A percentile compares a stretch with the other conserved stretches of the same genome.
These are phyloP conservation scores for Nyctibius bracteatus DNA, from an alignment of 2,113 vertebrate genomes.

Conservation along the genomic window DNA sequence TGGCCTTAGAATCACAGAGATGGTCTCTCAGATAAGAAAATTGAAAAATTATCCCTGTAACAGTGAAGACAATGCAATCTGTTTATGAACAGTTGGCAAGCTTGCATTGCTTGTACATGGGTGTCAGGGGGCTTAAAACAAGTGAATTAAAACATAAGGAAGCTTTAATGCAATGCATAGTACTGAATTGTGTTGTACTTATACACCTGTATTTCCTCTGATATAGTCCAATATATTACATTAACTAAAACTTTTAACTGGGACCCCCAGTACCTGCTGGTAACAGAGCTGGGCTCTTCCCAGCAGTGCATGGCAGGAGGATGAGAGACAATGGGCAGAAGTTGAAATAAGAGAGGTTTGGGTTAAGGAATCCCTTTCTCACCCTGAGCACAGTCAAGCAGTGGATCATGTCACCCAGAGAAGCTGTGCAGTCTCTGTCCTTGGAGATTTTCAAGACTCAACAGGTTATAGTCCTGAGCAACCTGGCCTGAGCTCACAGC, in stretches of 20 bases:
- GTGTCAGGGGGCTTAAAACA: not conserved
- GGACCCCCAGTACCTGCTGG: not conserved
- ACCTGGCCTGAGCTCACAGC: no score
- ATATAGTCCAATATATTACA: not conserved
- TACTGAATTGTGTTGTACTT: not conserved
- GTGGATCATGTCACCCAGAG: not conserved
- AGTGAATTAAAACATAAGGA: not conserved
- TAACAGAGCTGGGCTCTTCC: not conserved
- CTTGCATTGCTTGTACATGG: not conserved
- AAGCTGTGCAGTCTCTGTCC: not conserved
- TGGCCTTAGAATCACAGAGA: not conserved
- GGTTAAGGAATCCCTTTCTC: not conserved
- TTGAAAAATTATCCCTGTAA: not conserved
- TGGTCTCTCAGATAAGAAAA: not conserved
- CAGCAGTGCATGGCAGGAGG: no score
- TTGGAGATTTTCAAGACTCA: not conserved
- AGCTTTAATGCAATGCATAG: not conserved
- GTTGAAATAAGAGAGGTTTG: not conserved
- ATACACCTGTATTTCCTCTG: not conserved
- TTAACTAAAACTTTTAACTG: not conserved
- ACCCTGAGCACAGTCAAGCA: not conserved
- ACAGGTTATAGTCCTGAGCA: not conserved
- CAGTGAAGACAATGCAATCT: not conserved
- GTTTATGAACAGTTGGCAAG: not conserved
- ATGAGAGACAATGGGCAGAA: no score